These are phyloP conservation scores for Ommatoiulus sabulosus DNA, from an alignment of 2,888 invertebrate genomes.

Conservation along the genomic window DNA sequence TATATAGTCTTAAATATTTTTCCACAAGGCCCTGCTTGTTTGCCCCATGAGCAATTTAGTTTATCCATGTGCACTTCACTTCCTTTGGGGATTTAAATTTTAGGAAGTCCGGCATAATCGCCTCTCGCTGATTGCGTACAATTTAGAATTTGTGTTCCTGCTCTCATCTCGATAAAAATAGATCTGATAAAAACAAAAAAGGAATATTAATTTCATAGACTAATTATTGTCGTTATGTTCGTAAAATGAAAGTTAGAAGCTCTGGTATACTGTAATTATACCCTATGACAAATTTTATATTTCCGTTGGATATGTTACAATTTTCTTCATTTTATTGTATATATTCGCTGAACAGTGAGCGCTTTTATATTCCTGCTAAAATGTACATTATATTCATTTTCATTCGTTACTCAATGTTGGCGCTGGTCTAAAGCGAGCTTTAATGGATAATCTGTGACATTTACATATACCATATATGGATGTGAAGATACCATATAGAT, in stretches of 20 bases:
- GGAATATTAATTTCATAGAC: conserved; percentile 1
- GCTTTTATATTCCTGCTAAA: conserved; percentile 4
- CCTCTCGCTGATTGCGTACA: neutral
- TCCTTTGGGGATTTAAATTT: no score
- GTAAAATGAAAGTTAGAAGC: neutral
- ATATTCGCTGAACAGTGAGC: conserved; percentile 13
- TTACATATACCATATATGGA: no score
- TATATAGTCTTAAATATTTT: no score
- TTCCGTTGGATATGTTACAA: neutral
- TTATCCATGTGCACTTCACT: no score
- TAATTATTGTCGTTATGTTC: neutral
- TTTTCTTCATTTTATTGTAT: conserved; percentile 6
- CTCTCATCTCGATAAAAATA: neutral
- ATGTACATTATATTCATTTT: neutral
- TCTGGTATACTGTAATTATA: neutral
- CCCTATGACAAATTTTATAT: neutral
- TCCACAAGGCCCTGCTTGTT: no score
- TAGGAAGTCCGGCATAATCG: no score
- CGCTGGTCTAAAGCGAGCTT: neutral
- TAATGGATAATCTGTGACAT: no score
- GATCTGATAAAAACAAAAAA: neutral
- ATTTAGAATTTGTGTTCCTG: neutral
- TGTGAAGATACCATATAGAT: no score
- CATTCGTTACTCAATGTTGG: neutral
- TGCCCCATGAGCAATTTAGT: no score